A percentile compares a stretch with the other conserved stretches of the same genome.
Evolutionary conservation across 2,888 invertebrate genomes (phyloP).

Genomic region (Oscheius sp.): DNA sequence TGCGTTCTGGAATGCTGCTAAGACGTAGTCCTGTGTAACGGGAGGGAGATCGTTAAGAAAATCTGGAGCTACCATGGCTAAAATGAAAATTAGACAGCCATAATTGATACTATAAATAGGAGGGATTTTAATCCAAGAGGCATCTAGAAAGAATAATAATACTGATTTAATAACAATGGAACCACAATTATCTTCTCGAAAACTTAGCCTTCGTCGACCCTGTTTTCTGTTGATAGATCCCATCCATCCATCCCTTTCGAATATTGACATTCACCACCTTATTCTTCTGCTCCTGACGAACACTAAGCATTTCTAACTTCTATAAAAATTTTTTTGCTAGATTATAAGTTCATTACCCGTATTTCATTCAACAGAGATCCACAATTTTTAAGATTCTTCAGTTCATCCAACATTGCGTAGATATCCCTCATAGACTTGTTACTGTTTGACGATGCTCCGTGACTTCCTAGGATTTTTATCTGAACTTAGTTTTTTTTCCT

Average conservation of each 20-base stretch:
- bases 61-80: no score
- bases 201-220: no score
- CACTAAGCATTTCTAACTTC: constrained; percentile 13
- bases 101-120: no score
- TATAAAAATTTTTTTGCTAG: not conserved
- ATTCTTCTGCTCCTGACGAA: constrained; percentile 13
- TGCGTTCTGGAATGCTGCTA: no score
- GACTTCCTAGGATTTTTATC: not conserved
- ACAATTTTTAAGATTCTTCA: constrained; percentile 12
- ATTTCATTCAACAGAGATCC: not conserved
- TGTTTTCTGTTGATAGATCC: not conserved
- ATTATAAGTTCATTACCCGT: not conserved
- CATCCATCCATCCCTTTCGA: not conserved
- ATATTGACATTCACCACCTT: not conserved
- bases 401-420: constrained; percentile 9
- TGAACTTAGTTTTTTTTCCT: no score
- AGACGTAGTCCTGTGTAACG: no score
- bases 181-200: no score
- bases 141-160: no score
- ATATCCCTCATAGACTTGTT: not conserved
- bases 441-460: not conserved
- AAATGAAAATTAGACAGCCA: no score
- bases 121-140: no score
- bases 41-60: no score
- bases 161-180: no score